Conservation (phyloP, 1,140 invertebrate species). For the Drosophila obscura region DNA sequence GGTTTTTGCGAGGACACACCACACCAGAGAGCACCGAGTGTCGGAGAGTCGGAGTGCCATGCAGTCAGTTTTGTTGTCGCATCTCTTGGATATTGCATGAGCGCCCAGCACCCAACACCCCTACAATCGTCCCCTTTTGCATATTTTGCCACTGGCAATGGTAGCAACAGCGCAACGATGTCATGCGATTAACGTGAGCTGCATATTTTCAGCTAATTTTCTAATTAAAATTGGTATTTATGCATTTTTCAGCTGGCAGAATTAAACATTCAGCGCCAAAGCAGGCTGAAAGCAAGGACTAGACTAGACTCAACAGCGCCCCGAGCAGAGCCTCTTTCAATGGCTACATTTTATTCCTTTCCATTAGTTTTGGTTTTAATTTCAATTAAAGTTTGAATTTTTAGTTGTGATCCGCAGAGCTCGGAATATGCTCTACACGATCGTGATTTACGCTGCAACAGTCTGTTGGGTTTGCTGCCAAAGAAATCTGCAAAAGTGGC, state of each 20-base stretch:
- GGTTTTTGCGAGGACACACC: conserved; percentile 8
- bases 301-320: neutral
- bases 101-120: conserved; percentile 19
- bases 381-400: no score
- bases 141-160: no score
- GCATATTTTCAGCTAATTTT: conserved; percentile 83
- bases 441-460: no score
- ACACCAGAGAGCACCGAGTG: conserved; percentile 26
- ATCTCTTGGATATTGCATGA: conserved; percentile 79
- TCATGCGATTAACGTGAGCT: conserved; percentile 82
- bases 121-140: neutral
- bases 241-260: conserved; percentile 74
- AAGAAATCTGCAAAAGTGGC: no score
- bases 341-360: neutral
- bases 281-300: neutral
- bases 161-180: conserved; percentile 35
- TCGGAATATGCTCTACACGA: no score
- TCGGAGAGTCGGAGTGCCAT: conserved; percentile 2
- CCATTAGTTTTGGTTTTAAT: no score
- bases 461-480: no score
- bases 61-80: conserved; percentile 65
- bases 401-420: no score
- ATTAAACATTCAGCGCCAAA: conserved; percentile 62
- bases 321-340: no score
- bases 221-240: conserved; percentile 83